These are phyloP conservation scores for Ictidomys tridecemlineatus DNA, from an alignment of 2,113 vertebrate species.

Conservation along the genomic window DNA sequence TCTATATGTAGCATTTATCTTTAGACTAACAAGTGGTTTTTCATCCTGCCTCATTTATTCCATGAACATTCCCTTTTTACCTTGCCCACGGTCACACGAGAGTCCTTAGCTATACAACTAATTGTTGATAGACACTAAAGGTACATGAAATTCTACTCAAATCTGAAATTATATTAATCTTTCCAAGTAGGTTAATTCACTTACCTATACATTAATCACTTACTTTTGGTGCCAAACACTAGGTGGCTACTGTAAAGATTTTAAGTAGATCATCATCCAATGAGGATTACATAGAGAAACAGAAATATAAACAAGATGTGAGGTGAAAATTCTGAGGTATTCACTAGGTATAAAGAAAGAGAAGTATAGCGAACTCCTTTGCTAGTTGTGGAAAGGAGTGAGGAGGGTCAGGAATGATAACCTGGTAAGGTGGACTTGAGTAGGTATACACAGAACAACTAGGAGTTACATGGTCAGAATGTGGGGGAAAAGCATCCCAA, in stretches of 20 bases:
- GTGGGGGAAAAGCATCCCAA: background rate
- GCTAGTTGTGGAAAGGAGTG: background rate
- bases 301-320: background rate
- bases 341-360: background rate
- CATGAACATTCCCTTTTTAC: background rate
- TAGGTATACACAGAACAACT: background rate
- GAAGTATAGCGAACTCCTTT: background rate
- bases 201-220: background rate
- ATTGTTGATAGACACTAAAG: background rate
- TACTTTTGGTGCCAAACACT: background rate
- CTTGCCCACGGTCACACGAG: background rate
- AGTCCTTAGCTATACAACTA: background rate
- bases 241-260: background rate
- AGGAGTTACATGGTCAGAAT: background rate
- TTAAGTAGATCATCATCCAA: background rate
- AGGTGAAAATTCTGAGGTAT: background rate
- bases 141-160: background rate
- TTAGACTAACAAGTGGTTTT: background rate
- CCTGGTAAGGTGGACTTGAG: background rate
- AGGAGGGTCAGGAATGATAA: background rate
- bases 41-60: background rate
- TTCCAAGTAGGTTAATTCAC: background rate
- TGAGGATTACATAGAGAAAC: background rate
- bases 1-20: background rate
- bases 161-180: background rate